Percentiles rank a stretch among this genome's conserved stretches.
These are phyloP conservation scores for Amorpha juglandis DNA, from an alignment of 2,888 invertebrate genomes.

Conservation along the genomic window DNA sequence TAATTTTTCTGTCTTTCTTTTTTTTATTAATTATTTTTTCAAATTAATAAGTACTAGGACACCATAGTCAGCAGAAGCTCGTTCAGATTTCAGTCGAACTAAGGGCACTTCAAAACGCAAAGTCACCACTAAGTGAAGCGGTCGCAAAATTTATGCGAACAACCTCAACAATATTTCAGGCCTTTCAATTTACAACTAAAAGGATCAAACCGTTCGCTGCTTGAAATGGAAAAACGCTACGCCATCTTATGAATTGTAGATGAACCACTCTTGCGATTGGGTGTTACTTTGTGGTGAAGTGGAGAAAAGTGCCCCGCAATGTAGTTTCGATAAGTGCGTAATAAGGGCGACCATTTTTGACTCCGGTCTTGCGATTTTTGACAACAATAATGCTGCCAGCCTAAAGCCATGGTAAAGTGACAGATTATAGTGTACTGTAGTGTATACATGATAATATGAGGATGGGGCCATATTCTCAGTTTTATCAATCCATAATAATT, in stretches of 20 bases:
- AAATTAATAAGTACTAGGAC: not conserved
- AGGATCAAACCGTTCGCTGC: constrained; percentile 18
- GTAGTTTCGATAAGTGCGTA: not conserved
- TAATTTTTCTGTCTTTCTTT: too few relatives aligned
- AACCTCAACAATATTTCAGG: constrained; percentile 22
- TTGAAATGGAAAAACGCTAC: constrained; percentile 11
- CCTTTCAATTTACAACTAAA: constrained; percentile 24
- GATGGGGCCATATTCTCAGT: too few relatives aligned
- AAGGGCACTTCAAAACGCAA: constrained; percentile 1
- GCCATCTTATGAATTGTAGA: constrained; percentile 34
- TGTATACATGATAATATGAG: too few relatives aligned
- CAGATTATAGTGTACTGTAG: too few relatives aligned
- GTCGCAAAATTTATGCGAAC: constrained; percentile 13
- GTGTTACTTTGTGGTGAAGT: constrained; percentile 15
- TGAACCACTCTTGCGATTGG: constrained; percentile 34
- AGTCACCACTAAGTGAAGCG: not conserved
- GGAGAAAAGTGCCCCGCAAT: constrained; percentile 1
- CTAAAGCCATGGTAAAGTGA: too few relatives aligned
- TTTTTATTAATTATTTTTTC: not conserved
- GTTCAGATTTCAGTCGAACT: not conserved
- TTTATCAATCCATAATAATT: too few relatives aligned
- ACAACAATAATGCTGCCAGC: too few relatives aligned
- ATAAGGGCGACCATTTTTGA: not conserved
- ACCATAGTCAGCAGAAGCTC: not conserved
- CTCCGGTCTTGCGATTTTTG: not conserved